Evolutionary conservation across 1,140 invertebrate genomes (phyloP), one percentile per base, ranked within the genome.

Genomic region (Bombus fervidus): DNA sequence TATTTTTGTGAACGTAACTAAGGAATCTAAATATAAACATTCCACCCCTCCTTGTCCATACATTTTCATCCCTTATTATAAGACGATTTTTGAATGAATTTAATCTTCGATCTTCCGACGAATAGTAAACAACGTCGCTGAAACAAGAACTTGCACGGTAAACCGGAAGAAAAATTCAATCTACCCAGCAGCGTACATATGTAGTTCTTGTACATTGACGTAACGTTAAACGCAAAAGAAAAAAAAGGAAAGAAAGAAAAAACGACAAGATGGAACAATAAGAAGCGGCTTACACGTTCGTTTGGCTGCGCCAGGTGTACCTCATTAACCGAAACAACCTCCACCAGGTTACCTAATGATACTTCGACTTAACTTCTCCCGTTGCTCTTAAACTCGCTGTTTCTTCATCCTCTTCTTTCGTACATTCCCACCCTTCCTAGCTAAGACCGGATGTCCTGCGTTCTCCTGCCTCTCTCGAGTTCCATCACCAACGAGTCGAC

Each of bases 281-380:
- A 75, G 28, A 75, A 66, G 57, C 22, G n/a, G 41, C 39, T 34
- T 37, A 53, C 39, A 39, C 15, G 71, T 37, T 37, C 39, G 25
- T 82, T 74, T 31, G 22, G 18, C 3, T n/a, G 79, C 43, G 22
- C 28, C 34, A 76, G 80, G 81, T 83, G 81, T 68, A 76, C 31
- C 81, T 83, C 81, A 83, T 83, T 83, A 76, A 76, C 81, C 59
- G 73, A 83, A 53, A 68, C 81, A 83, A 75, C 59, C 71, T 37
- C 25, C 69, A 43, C 31, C 62, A 34, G 57, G 81, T 83, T 83
- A 53, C 47, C 47, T 53, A 83, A 83, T 68, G 81, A 83, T 73
- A 83, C 72, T 74, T 83, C 72, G 72, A 76, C 81, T 83, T 75
- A 82, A 43, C 59, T 72, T 75, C 57, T 28, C 66, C 22, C 43